phyloP scores from a whole-genome alignment of 1,140 invertebrate genomes.

The Megalopta genalis region DNA sequence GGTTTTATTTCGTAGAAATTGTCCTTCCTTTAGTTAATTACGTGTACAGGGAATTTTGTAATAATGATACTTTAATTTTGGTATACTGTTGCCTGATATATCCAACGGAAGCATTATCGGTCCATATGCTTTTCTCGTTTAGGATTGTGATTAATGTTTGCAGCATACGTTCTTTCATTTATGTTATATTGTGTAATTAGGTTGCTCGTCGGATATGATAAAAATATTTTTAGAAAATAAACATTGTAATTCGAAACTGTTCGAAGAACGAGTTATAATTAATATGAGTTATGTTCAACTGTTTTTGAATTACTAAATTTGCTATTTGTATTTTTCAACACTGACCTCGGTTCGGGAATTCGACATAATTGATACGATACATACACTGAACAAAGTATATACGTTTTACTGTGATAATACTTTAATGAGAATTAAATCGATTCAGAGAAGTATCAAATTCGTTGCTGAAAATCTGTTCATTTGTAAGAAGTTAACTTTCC shows the following conservation, averaged over 20 bases:
- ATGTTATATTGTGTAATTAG: conserved; percentile 1
- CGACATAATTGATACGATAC: neutral
- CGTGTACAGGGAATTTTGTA: conserved; percentile 1
- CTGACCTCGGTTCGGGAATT: neutral
- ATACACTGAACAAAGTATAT: conserved; percentile 1
- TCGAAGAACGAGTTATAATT: neutral
- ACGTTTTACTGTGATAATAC: conserved; percentile 2
- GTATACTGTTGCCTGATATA: neutral
- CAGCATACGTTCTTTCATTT: neutral
- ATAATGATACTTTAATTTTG: neutral
- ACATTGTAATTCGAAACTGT: conserved; percentile 8
- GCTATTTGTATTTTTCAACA: neutral
- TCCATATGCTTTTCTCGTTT: neutral
- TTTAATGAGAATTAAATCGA: conserved; percentile 11
- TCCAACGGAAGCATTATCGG: neutral
- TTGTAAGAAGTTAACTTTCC: neutral
- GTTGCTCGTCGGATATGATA: neutral
- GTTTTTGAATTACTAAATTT: neutral
- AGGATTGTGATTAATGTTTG: neutral
- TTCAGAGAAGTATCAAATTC: conserved; percentile 9
- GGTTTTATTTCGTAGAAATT: neutral
- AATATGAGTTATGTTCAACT: neutral
- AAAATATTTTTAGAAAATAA: conserved; percentile 2
- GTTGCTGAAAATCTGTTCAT: neutral
- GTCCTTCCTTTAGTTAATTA: neutral